These are phyloP conservation scores for Myathropa florea DNA, from an alignment of 2,888 invertebrate genomes.

Conservation along the genomic window DNA sequence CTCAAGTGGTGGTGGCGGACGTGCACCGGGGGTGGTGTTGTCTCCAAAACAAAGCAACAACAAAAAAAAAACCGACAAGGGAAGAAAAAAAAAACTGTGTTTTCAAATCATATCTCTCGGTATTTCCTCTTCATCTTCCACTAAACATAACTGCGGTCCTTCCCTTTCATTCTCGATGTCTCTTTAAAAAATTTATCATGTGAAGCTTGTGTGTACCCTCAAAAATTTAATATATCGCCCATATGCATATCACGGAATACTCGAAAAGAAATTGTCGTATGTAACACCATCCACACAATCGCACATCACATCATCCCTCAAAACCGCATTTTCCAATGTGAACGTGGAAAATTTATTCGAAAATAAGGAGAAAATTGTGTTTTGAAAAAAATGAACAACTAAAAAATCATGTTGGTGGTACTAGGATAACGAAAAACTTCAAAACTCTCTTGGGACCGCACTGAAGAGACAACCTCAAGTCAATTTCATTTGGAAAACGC, in stretches of 20 bases:
- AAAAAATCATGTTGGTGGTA: slow-evolving; percentile 45
- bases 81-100: background rate
- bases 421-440: slow-evolving; percentile 54
- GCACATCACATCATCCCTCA: background rate
- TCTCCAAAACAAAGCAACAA: background rate
- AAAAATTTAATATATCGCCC: slow-evolving; percentile 32
- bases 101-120: background rate
- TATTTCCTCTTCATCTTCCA: background rate
- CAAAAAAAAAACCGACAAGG: too few relatives aligned
- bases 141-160: slow-evolving; percentile 3
- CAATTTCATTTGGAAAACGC: slow-evolving; percentile 35
- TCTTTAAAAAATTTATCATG: background rate
- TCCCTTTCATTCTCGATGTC: background rate
- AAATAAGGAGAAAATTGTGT: background rate
- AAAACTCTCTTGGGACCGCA: background rate
- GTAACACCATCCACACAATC: slow-evolving; percentile 27
- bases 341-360: background rate
- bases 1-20: background rate
- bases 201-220: slow-evolving; percentile 23
- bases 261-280: slow-evolving; percentile 31
- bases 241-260: slow-evolving; percentile 64
- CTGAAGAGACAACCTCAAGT: slow-evolving; percentile 41
- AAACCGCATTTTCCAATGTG: background rate
- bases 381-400: slow-evolving; percentile 3
- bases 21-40: background rate